Percentiles rank a stretch among this genome's conserved stretches.
These are phyloP conservation scores for Nebria salina DNA, from an alignment of 2,888 invertebrate species.

Conservation along the genomic window DNA sequence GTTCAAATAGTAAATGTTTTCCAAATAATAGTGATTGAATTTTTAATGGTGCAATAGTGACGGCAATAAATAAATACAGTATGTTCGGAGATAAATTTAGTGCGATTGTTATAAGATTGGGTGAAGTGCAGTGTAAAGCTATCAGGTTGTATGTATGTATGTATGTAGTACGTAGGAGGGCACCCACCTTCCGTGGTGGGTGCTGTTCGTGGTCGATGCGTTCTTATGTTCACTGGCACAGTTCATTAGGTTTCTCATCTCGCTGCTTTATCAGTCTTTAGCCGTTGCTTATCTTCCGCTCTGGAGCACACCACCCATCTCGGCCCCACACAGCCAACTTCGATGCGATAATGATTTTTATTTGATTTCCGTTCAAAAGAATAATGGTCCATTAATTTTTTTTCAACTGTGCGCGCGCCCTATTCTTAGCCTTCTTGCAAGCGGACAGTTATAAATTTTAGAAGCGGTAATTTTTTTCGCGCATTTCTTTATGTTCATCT, in stretches of 20 bases:
- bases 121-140: not conserved
- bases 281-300: constrained; percentile 44
- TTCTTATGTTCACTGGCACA: constrained; percentile 41
- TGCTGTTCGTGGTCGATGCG: not conserved
- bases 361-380: constrained; percentile 52
- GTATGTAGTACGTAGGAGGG: not conserved
- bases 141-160: not conserved
- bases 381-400: constrained; percentile 53
- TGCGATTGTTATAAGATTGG: not conserved
- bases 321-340: constrained; percentile 20
- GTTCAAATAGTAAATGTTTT: no score
- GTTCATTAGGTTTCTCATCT: constrained; percentile 46
- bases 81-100: not conserved
- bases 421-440: constrained; percentile 15
- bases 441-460: constrained; percentile 42
- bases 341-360: constrained; percentile 52
- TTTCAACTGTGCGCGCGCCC: constrained; percentile 34
- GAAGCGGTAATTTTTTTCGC: not conserved
- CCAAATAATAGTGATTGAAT: no score
- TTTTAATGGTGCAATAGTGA: no score
- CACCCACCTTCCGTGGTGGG: not conserved
- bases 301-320: constrained; percentile 23
- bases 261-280: constrained; percentile 44
- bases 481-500: not conserved
- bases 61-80: not conserved